Evolutionary conservation across 23 tunicate species (phyloP).

Genomic region (Botrylloides violaceus): DNA sequence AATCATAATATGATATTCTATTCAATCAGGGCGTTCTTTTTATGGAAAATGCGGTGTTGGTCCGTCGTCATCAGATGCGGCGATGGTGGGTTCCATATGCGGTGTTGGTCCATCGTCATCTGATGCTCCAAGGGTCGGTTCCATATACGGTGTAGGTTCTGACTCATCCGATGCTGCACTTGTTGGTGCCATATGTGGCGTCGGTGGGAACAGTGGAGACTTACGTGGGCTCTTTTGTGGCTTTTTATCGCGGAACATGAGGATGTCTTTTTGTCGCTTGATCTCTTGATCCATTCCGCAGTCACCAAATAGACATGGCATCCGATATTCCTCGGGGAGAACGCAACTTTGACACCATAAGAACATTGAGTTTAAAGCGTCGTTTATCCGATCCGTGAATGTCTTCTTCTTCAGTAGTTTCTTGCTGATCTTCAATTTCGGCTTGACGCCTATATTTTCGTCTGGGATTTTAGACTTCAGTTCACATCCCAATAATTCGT

Average conservation of each 20-base stretch:
- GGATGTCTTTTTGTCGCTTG: slow-evolving; percentile 45
- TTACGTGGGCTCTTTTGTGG: not conserved
- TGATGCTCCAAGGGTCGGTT: too few relatives aligned
- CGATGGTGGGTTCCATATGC: not conserved
- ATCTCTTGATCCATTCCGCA: slow-evolving; percentile 73
- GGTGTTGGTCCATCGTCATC: not conserved
- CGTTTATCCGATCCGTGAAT: slow-evolving; percentile 33
- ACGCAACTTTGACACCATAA: slow-evolving; percentile 52
- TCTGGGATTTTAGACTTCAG: not conserved
- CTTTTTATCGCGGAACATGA: slow-evolving; percentile 13
- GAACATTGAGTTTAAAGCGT: slow-evolving; percentile 37
- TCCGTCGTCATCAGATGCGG: not conserved
- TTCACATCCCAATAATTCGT: not conserved
- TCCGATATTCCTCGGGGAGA: slow-evolving; percentile 52
- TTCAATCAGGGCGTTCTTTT: too few relatives aligned
- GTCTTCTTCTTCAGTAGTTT: slow-evolving; percentile 37
- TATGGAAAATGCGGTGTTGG: not conserved
- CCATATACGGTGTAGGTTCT: not conserved
- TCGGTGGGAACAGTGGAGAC: not conserved
- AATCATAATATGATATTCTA: too few relatives aligned
- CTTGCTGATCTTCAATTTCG: not conserved
- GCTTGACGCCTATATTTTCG: not conserved
- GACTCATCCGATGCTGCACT: not conserved
- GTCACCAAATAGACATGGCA: slow-evolving; percentile 78
- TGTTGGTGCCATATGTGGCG: not conserved